Evolutionary conservation across 2,113 vertebrate genomes (phyloP).

Genomic region (Actenoides hombroni): DNA sequence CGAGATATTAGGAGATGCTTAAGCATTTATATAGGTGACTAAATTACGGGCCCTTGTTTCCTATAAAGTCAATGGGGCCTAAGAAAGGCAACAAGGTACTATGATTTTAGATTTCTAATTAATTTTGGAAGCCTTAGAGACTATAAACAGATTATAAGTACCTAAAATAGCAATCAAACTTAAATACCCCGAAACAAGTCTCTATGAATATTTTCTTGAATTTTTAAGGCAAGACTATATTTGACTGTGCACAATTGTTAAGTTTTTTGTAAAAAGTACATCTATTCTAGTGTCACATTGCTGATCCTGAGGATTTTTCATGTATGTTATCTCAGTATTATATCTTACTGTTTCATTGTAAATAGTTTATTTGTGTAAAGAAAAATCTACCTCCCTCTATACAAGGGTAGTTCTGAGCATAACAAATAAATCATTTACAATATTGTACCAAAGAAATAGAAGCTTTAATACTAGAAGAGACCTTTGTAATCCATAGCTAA

Average conservation of each 20-base stretch:
- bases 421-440: neutral
- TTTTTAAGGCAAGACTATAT: neutral
- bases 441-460: neutral
- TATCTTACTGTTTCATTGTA: neutral
- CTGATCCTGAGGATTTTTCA: neutral
- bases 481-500: neutral
- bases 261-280: rapidly evolving
- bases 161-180: neutral
- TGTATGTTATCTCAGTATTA: neutral
- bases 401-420: neutral
- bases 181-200: neutral
- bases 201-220: neutral
- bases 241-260: neutral
- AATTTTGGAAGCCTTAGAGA: neutral
- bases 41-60: neutral
- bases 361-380: neutral
- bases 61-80: neutral
- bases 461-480: neutral
- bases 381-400: neutral
- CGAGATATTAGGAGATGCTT: neutral
- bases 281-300: neutral
- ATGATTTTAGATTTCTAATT: neutral
- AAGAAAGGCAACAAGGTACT: neutral
- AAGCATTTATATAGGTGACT: neutral
- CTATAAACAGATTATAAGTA: neutral